phyloP scores from a whole-genome alignment of 2,797 vertebrate genomes.

The Erpetoichthys calabaricus region DNA sequence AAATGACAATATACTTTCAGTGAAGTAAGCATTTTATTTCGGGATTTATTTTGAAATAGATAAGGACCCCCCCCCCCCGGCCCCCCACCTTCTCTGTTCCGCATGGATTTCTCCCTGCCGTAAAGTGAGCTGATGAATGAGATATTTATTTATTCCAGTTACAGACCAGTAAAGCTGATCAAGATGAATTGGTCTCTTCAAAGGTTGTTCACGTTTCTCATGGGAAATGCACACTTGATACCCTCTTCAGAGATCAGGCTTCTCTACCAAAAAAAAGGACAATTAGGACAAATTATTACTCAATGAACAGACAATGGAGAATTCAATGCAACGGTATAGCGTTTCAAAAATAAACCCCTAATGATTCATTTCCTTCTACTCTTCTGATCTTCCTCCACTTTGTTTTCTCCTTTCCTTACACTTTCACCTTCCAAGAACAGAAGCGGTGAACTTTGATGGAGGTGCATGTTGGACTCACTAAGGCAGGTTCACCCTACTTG shows the following conservation, averaged over 20 bases:
- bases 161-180: slow-evolving; percentile 7
- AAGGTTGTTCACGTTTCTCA: slow-evolving; percentile 21
- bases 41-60: no score
- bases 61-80: no score
- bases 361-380: no score
- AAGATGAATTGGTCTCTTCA: slow-evolving; percentile 19
- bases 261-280: slow-evolving; percentile 9
- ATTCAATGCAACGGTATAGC: slow-evolving; percentile 13
- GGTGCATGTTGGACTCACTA: no score
- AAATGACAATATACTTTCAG: no score
- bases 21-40: no score
- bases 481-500: no score
- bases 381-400: neutral
- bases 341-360: slow-evolving; percentile 14
- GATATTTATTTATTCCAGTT: slow-evolving; percentile 10
- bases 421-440: neutral
- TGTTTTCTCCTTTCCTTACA: neutral
- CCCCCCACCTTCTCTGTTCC: no score
- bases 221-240: slow-evolving; percentile 18
- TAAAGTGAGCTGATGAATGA: slow-evolving; percentile 10
- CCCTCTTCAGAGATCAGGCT: slow-evolving; percentile 16
- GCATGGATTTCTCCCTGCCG: no score
- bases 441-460: no score
- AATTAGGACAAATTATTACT: slow-evolving; percentile 27
- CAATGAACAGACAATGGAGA: slow-evolving; percentile 21